Evolutionary conservation across 1,140 invertebrate genomes (phyloP).

Genomic region (Adoxophyes honmai): DNA sequence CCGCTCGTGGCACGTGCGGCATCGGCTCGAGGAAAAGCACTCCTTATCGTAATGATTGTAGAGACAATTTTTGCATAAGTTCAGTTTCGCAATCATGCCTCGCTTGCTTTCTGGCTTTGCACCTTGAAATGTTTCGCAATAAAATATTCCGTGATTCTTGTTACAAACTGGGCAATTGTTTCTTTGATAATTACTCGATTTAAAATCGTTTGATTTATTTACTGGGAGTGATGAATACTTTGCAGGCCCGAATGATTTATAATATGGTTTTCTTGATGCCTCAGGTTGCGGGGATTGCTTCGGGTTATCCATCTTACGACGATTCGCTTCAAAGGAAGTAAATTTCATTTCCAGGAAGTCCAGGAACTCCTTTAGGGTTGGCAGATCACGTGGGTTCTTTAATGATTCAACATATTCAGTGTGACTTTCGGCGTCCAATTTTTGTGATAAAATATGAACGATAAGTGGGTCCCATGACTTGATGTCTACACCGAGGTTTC

Average conservation of each 20-base stretch:
- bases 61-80: constrained; percentile 23
- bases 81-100: constrained; percentile 15
- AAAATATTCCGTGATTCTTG: constrained; percentile 20
- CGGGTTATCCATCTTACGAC: no score
- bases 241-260: no score
- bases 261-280: no score
- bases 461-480: constrained; percentile 23
- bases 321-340: neutral
- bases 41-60: constrained; percentile 16
- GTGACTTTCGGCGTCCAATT: constrained; percentile 20
- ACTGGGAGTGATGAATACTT: no score
- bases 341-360: neutral
- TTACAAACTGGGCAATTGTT: constrained; percentile 13
- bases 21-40: neutral
- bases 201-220: no score
- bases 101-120: neutral
- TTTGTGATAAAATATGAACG: constrained; percentile 24
- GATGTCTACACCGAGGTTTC: constrained; percentile 23
- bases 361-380: neutral
- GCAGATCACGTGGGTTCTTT: neutral
- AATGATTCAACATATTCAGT: neutral
- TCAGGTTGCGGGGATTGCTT: no score
- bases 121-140: constrained; percentile 20
- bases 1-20: neutral
- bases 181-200: neutral